Evolutionary conservation across 2,113 vertebrate genomes (phyloP).

Genomic region (Ptychochromis oligacanthus): DNA sequence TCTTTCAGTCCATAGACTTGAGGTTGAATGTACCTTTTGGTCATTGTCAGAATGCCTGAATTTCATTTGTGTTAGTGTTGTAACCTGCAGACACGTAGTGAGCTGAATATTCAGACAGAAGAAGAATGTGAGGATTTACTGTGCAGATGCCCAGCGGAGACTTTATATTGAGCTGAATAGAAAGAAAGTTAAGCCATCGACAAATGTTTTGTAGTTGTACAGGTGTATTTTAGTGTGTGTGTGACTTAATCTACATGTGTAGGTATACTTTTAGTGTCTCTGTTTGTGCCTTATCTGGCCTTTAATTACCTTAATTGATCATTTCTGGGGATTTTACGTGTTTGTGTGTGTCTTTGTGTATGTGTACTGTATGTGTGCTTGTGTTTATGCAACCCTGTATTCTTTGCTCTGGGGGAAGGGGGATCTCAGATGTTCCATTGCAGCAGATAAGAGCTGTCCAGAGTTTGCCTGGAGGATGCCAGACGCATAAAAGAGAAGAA

Average conservation of each 20-base stretch:
- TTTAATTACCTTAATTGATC: conserved; percentile 3
- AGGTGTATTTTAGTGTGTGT: not conserved
- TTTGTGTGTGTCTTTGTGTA: not conserved
- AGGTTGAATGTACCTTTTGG: conserved; percentile 15
- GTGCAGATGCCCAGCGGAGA: not conserved
- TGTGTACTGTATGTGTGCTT: not conserved
- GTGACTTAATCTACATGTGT: not conserved
- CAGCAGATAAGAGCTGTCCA: conserved; percentile 33
- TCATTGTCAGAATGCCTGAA: not conserved
- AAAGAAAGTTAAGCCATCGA: not conserved
- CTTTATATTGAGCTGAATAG: conserved; percentile 1
- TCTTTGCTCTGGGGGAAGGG: not conserved
- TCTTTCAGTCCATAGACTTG: not conserved
- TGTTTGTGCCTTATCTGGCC: not conserved
- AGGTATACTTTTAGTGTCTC: not conserved
- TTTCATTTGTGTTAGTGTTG: not conserved
- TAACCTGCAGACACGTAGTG: not conserved
- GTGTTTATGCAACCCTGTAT: conserved; percentile 7
- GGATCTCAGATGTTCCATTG: conserved; percentile 31
- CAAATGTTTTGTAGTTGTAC: not conserved
- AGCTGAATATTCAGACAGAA: conserved; percentile 3
- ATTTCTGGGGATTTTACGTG: conserved; percentile 2
- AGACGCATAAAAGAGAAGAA: conserved; percentile 22
- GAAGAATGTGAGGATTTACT: not conserved
- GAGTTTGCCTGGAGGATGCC: conserved; percentile 31